A percentile compares a stretch with the other conserved stretches of the same genome.
These are phyloP conservation scores for Irena cyanogastra DNA, from an alignment of 2,113 vertebrate species.

Conservation along the genomic window DNA sequence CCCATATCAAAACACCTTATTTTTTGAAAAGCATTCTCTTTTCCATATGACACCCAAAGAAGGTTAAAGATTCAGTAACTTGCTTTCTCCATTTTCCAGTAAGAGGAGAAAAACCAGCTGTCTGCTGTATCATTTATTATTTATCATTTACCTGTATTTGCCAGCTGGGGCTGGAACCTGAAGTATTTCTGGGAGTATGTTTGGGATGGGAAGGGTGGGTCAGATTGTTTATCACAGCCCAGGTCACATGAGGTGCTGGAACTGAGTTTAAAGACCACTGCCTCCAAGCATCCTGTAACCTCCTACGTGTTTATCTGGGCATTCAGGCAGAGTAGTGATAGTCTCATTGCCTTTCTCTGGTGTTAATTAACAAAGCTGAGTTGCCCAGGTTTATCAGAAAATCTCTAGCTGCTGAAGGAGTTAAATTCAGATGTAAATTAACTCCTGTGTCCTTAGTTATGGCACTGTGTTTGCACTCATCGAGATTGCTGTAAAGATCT, in stretches of 20 bases:
- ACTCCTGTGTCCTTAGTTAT: background rate
- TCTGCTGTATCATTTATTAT: background rate
- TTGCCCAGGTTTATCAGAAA: background rate
- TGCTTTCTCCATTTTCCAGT: background rate
- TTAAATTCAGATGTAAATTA: background rate
- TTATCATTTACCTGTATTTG: background rate
- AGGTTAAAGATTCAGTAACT: background rate
- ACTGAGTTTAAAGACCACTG: background rate
- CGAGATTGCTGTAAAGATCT: background rate
- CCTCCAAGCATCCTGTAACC: background rate
- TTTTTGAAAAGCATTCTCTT: background rate
- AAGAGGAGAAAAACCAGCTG: background rate
- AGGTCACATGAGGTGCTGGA: background rate
- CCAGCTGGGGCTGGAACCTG: background rate
- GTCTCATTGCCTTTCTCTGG: background rate
- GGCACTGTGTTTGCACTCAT: background rate
- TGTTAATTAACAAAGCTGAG: background rate
- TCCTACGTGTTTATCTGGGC: rapidly evolving
- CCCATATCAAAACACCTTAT: rapidly evolving
- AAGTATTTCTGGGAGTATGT: background rate
- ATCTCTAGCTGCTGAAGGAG: background rate
- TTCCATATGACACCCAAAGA: background rate
- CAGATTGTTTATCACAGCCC: background rate
- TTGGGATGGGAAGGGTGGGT: background rate
- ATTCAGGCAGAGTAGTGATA: background rate